phyloP scores from a whole-genome alignment of 2,888 invertebrate species.

The Cosmia pyralina region DNA sequence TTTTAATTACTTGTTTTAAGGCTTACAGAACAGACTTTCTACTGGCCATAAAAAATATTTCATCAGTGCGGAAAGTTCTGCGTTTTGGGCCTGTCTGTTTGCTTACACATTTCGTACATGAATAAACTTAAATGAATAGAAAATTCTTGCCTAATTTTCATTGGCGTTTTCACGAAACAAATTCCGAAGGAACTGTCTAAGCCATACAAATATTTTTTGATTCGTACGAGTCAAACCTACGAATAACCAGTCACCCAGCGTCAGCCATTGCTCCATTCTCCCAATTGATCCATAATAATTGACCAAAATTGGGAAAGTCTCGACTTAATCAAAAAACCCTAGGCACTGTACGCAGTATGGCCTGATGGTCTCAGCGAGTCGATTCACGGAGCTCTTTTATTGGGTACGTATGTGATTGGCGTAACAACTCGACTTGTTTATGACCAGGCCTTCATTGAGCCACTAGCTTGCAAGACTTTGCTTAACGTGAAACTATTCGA shows the following conservation, averaged over 20 bases:
- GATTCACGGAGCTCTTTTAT: constrained; percentile 61
- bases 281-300: constrained; percentile 36
- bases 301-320: constrained; percentile 22
- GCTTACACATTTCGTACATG: not conserved
- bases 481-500: not conserved
- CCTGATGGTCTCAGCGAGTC: constrained; percentile 51
- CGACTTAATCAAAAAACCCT: constrained; percentile 21
- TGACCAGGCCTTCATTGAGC: constrained; percentile 21
- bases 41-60: too few species aligned
- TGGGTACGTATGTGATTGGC: constrained; percentile 60
- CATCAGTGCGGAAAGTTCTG: too few species aligned
- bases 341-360: constrained; percentile 14
- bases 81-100: too few species aligned
- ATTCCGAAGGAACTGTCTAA: not conserved
- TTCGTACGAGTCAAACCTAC: not conserved
- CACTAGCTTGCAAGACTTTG: constrained; percentile 28
- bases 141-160: not conserved
- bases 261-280: not conserved
- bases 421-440: constrained; percentile 48
- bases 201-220: not conserved
- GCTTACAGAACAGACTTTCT: too few species aligned
- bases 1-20: too few species aligned
- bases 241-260: not conserved
- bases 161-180: too few species aligned
- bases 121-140: not conserved